Base-by-base conservation (phyloP, 2,797 vertebrate species). In the Rhinatrema bivittatum region DNA sequence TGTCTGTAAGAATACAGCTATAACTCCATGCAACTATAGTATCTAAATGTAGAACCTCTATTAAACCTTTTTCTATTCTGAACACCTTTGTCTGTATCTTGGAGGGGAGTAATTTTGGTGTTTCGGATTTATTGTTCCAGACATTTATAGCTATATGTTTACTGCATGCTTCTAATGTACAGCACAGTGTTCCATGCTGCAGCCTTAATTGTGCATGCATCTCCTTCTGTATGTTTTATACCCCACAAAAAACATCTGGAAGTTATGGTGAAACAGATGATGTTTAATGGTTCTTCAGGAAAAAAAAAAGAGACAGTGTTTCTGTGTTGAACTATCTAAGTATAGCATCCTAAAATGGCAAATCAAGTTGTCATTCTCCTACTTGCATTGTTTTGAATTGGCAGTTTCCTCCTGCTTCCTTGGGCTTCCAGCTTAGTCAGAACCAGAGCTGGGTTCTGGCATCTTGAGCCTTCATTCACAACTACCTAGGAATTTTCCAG, bases 161-260 rank as follows among this genome's bases (percentile, higher is more conserved):
- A 50, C 41, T 43, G 47, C 47, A 50, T 43, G 34, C 34, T 39
- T 43, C 43, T 43, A 50, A 50, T 50, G 47, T 50, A 43, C 39
- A 43, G 42, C 47, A 50, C 47, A 50, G 50, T 47, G 50, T 42
- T 50, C 50, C 46, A 46, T 50, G 38, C 39, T 42, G 46, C 39
- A 46, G 38, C 42, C 39, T 34, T 42, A 34, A 36, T 39, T 25
- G 29, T 20, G 20, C 34, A 29, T n/a, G 34, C 25, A 50, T 39
- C 47, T 39, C 47, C 50, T 46, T 50, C 39, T 24, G 33, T 29
- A 16, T 32, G 27, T 32, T 39, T 42, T 47, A 42, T 29, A 39
- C 38, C 47, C 17, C 37, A 32, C 27, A 33, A 22, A 20, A 47
- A 50, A 50, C 47, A 50, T 50, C 47, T 50, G 47, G 47, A 42